These are phyloP conservation scores for Belgica antarctica DNA, from an alignment of 2,888 invertebrate species.

Conservation along the genomic window DNA sequence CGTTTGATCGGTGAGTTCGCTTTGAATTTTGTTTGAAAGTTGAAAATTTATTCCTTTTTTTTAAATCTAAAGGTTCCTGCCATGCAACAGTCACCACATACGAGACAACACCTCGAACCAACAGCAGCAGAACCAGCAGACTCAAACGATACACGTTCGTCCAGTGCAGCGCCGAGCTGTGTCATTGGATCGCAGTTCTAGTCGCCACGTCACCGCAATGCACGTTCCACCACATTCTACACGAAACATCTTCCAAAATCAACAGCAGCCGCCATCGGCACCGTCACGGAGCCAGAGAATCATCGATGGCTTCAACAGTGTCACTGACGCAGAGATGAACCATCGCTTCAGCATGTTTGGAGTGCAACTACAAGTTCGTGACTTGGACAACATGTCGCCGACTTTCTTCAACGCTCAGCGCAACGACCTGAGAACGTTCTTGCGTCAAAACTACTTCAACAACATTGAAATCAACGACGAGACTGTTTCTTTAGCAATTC, in stretches of 20 bases:
- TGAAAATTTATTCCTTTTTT: not conserved
- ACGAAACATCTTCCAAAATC: too few relatives aligned
- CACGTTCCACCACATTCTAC: conserved; percentile 45
- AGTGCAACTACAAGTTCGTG: conserved; percentile 45
- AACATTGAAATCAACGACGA: conserved; percentile 34
- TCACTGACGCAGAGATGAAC: conserved; percentile 45
- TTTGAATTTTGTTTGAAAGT: not conserved
- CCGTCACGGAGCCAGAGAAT: conserved; percentile 39
- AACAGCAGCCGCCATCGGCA: conserved; percentile 21
- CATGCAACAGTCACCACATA: conserved; percentile 71
- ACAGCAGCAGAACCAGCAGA: conserved; percentile 40
- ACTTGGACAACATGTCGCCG: conserved; percentile 45
- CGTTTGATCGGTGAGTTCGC: conserved; percentile 50
- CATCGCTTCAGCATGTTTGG: conserved; percentile 46
- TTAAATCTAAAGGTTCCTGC: conserved; percentile 57
- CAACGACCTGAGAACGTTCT: conserved; percentile 49
- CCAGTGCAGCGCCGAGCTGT: conserved; percentile 24
- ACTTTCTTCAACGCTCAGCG: conserved; percentile 49
- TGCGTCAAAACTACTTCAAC: conserved; percentile 47
- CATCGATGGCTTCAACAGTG: conserved; percentile 45
- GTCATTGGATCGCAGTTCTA: conserved; percentile 24
- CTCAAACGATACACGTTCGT: conserved; percentile 17
- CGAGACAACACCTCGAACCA: conserved; percentile 49
- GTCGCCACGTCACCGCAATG: conserved; percentile 45
- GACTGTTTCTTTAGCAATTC: conserved; percentile 20